Evolutionary conservation across 2,888 invertebrate species (phyloP), one percentile per base, ranked within the genome.

Genomic region (Meganola albula): DNA sequence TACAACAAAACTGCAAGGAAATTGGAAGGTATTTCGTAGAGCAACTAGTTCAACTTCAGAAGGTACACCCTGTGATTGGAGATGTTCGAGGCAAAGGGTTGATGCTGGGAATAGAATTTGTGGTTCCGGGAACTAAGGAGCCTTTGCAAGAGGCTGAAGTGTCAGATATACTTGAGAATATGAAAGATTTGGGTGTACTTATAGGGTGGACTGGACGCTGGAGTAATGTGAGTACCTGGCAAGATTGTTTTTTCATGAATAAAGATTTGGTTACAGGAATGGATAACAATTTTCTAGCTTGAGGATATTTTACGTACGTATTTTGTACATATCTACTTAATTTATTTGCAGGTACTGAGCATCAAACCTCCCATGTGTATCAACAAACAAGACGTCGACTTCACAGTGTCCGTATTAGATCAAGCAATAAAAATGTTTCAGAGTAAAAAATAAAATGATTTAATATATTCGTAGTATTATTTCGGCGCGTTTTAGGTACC

Each of bases 361-460:
- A 91, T 99, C 41, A 95, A 96, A 67, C 99, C 99, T 8, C 98
- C 99, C 0, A 93, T 99, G 93, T 98, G 98, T 70, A 89, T 98
- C 34, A 93, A 91, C 5, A 92, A 90, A 68, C 90, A 90, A 28
- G 96, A 98, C 75, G 94, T 91, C 0, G 93, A 97, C 64, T 93
- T 92, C 53, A 86, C 92, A 0, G 64, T 93, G 7, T 82, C 86
- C 10, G 90, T 90, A 10, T 64, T 94, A 31, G 87, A 89, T 45
- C 71, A 79, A 43, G 89, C 90, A 4, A 69, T 93, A 13, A 76
- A 85, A 33, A 52, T 33, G 25, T 59, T 58, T 42, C 27, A 35
- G 27, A 49, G 53, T 24, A 68, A 53, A 34, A 54, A 53, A 31
- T 45, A 49, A 32, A 37, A 39, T 30, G 44, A 34, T 25, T 0